Base-by-base conservation (phyloP, 2,113 vertebrate species). In the Mastomys coucha region DNA sequence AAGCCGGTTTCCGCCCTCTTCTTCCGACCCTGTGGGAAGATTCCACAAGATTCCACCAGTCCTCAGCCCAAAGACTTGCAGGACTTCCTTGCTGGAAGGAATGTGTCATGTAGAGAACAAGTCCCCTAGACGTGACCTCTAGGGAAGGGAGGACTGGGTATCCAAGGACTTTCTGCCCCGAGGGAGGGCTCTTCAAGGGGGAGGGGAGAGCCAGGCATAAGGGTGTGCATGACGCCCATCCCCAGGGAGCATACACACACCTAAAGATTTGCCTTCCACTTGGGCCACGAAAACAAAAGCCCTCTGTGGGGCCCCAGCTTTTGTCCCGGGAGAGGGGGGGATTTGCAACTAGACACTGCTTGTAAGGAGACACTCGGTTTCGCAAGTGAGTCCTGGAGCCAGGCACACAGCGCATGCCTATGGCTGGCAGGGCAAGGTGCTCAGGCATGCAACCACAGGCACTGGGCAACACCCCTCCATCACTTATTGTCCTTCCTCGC, bases 331-430 rank as follows among this genome's bases (percentile, higher is more conserved):
- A 78, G 65, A 51, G 63, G 88, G 86, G 81, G 94, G 95, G 91
- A 94, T 98, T 97, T 97, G 98, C 96, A 98, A 97, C 73, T 80
- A 89, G 97, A 98, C 91, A 97, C 97, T 94, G 97, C 78, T 78
- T 97, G 98, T 97, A 98, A 98, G 96, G 91, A 95, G 94, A 98
- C 95, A 95, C 97, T 96, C 16, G 0, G 58, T 97, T 97, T 97
- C 77, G 4, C 95, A 98, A 97, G 95, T 42, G 24, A 96, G 82
- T 73, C 56, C 80, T 95, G 31, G 85, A 16, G 3, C 76, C 90
- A 53, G 17, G 81, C 92, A 76, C 73, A 89, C 72, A 11, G 85
- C 92, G 67, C 75, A 94, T 93, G 94, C 94, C 95, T 97, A 73
- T 13, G 60, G 96, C 92, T 42, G 65, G 76, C 88, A 87, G 92